Evolutionary conservation across 2,797 vertebrate genomes (phyloP).

Genomic region (Carcharodon carcharias): DNA sequence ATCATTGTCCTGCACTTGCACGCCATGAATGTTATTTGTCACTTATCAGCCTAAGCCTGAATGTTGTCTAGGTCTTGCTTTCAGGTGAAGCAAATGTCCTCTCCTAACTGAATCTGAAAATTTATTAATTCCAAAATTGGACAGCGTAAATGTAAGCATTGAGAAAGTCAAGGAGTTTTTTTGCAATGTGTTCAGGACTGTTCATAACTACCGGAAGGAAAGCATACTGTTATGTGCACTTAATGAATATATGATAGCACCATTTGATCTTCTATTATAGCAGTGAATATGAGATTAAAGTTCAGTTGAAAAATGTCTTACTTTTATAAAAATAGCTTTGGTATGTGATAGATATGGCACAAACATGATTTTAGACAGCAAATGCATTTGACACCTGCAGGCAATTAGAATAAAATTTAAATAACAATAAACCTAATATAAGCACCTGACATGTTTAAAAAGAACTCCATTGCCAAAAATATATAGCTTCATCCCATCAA

Average conservation of each 20-base stretch:
- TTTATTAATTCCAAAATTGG: not conserved
- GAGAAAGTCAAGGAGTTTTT: not conserved
- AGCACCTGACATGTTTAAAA: constrained; percentile 57
- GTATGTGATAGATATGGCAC: not conserved
- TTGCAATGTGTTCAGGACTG: not conserved
- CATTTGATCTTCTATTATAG: not conserved
- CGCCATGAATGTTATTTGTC: too few relatives aligned
- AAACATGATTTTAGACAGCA: not conserved
- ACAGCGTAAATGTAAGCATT: not conserved
- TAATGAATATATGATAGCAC: not conserved
- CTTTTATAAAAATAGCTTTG: not conserved
- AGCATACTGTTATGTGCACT: not conserved
- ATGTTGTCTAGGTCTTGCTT: too few relatives aligned
- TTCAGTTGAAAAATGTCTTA: not conserved
- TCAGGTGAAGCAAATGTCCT: not conserved
- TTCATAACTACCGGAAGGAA: not conserved
- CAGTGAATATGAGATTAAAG: not conserved
- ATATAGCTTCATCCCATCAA: constrained; percentile 51
- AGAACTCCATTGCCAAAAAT: constrained; percentile 53
- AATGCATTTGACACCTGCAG: not conserved
- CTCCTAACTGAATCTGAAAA: not conserved
- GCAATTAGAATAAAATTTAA: not conserved
- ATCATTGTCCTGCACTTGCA: too few relatives aligned
- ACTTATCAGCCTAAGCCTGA: too few relatives aligned
- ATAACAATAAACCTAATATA: not conserved